Conservation (phyloP, 2,888 invertebrate genomes). For the Ceratothoa steindachneri region DNA sequence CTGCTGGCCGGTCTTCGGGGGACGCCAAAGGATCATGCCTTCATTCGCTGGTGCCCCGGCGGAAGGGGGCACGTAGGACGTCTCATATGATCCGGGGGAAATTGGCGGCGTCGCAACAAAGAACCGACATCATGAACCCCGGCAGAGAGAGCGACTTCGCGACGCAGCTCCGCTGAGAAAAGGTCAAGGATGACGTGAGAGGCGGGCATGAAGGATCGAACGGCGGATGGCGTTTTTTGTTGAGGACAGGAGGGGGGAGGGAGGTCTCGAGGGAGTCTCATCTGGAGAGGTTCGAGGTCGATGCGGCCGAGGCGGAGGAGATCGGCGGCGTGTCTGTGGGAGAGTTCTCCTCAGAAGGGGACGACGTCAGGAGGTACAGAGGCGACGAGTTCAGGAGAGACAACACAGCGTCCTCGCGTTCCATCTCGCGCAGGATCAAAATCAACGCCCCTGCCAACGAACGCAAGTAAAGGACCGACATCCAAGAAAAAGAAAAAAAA, state of each 20-base stretch:
- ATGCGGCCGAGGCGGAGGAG: neutral
- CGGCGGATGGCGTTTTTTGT: neutral
- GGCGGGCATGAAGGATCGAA: slow-evolving; percentile 6
- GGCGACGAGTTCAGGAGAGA: slow-evolving; percentile 38
- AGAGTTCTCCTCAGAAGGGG: neutral
- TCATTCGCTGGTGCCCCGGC: too few relatives aligned
- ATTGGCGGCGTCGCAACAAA: slow-evolving; percentile 2
- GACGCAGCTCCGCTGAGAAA: neutral
- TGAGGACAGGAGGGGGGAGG: neutral
- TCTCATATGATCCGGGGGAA: slow-evolving; percentile 6
- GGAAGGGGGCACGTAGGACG: neutral
- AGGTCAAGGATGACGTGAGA: neutral
- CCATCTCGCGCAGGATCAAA: slow-evolving; percentile 41
- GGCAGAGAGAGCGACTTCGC: neutral
- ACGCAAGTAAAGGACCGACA: neutral
- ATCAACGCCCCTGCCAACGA: slow-evolving; percentile 25
- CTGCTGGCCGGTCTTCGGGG: too few relatives aligned
- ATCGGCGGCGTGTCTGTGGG: neutral
- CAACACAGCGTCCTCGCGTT: slow-evolving; percentile 40
- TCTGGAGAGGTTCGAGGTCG: slow-evolving; percentile 2
- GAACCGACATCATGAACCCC: neutral
- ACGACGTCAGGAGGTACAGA: slow-evolving; percentile 37
- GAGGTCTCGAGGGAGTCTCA: neutral
- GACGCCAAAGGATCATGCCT: too few relatives aligned
- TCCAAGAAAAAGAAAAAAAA: too few relatives aligned